A percentile compares a stretch with the other conserved stretches of the same genome.
phyloP scores from a whole-genome alignment of 2,888 invertebrate genomes.

The Sympetrum striolatum region DNA sequence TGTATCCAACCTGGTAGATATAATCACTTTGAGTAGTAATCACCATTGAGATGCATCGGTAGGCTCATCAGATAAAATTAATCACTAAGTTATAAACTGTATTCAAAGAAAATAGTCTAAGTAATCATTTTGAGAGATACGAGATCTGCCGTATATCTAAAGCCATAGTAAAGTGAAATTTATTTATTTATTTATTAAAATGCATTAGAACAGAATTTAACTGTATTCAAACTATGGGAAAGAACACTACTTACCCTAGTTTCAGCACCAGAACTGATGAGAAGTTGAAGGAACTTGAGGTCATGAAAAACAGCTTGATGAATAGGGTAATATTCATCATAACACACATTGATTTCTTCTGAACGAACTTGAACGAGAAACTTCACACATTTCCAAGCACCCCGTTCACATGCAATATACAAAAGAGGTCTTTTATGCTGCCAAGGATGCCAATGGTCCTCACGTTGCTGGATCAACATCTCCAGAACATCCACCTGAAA shows the following conservation, averaged over 20 bases:
- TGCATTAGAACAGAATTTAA: too few species aligned
- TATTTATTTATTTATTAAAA: too few species aligned
- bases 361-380: constrained; percentile 70
- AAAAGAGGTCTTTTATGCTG: constrained; percentile 64
- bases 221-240: not conserved
- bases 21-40: too few species aligned
- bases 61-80: too few species aligned
- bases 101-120: too few species aligned
- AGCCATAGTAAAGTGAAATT: too few species aligned
- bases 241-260: constrained; percentile 61
- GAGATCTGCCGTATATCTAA: too few species aligned
- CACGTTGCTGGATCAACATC: constrained; percentile 70
- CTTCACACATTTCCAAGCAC: constrained; percentile 75
- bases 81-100: too few species aligned
- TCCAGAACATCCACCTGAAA: constrained; percentile 66
- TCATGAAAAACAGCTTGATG: constrained; percentile 78
- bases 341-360: constrained; percentile 74
- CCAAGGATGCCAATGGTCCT: constrained; percentile 72
- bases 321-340: constrained; percentile 80
- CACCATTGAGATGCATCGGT: too few species aligned
- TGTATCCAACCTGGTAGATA: too few species aligned
- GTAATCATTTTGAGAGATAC: too few species aligned
- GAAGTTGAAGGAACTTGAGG: constrained; percentile 70
- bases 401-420: constrained; percentile 74
- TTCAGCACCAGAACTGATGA: constrained; percentile 72